Conservation (phyloP, 2,888 invertebrate genomes). For the Orthonevra nobilis region DNA sequence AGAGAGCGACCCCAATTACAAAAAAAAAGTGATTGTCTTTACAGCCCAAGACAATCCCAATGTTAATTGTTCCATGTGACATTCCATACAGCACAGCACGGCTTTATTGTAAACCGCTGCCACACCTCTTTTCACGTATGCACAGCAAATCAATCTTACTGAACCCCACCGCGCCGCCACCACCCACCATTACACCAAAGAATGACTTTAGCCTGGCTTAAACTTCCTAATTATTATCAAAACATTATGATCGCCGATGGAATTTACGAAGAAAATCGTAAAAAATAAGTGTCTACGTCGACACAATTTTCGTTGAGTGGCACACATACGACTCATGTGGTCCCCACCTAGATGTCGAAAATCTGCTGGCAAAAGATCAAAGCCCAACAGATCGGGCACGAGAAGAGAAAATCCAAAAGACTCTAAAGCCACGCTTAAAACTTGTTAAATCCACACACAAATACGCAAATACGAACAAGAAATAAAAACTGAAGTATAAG, state of each 20-base stretch:
- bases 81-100: slow-evolving; percentile 51
- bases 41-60: slow-evolving; percentile 14
- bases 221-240: slow-evolving; percentile 52
- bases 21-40: slow-evolving; percentile 47
- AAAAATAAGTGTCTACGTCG: slow-evolving; percentile 37
- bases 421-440: slow-evolving; percentile 35
- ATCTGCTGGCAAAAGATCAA: slow-evolving; percentile 41
- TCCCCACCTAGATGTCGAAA: slow-evolving; percentile 5
- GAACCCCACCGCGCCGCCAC: too few relatives aligned
- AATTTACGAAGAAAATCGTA: slow-evolving; percentile 23
- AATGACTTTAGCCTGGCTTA: slow-evolving; percentile 29
- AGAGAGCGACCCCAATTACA: slow-evolving; percentile 4
- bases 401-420: slow-evolving; percentile 30
- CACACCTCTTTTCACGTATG: slow-evolving; percentile 40
- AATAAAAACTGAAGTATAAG: background rate
- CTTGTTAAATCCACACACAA: slow-evolving; percentile 35
- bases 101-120: slow-evolving; percentile 25
- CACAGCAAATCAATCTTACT: slow-evolving; percentile 35
- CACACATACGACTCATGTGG: slow-evolving; percentile 44
- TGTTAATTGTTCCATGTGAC: slow-evolving; percentile 55
- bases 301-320: slow-evolving; percentile 36
- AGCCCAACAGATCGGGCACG: slow-evolving; percentile 10
- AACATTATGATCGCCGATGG: slow-evolving; percentile 40
- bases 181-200: too few relatives aligned
- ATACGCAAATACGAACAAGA: slow-evolving; percentile 36